Evolutionary conservation across 1,140 invertebrate genomes (phyloP), one percentile per base, ranked within the genome.

Genomic region (Trichogramma pretiosum): DNA sequence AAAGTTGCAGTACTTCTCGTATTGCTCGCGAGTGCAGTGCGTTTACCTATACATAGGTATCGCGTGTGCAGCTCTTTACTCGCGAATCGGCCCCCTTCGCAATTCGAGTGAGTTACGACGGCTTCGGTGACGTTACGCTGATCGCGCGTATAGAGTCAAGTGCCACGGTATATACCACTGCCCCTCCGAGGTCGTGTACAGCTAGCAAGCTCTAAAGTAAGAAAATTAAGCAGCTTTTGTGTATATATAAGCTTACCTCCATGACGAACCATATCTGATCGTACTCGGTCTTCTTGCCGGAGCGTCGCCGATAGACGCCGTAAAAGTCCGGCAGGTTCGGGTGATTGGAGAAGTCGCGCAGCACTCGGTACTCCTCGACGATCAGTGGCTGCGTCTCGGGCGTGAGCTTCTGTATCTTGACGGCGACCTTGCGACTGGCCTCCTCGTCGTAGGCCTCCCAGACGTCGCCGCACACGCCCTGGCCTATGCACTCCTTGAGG

Each of bases 221-320:
- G n/a, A n/a, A n/a, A n/a, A n/a, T n/a, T n/a, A n/a, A n/a, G n/a
- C n/a, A n/a, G n/a, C n/a, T n/a, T n/a, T n/a, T n/a, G n/a, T n/a
- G n/a, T 24, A 18, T 35, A 42, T 46, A 8, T 18, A 13, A 17
- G 58, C 73, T 77, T 72, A 93, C 89, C 81, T 93, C 87, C 75
- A 93, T 80, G 32, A 87, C 81, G 60, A 95, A 85, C 90, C 89
- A 94, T 37, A 94, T 77, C 63, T 90, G 83, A 56, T 86, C 83
- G 24, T 74, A 71, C 7, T 77, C 72, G 9, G 71, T 71, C 46
- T 69, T 72, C 34, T 68, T 70, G 7, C 74, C 76, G 1, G 68
- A 64, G 50, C 77, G 77, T 43, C 80, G 82, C 51, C 84, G 79
- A 67, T 83, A 93, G 14, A 84, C 82, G 21, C 89, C 89, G 64